Base-by-base conservation (phyloP, 1,140 invertebrate species). In the Drosophila watanabei region DNA sequence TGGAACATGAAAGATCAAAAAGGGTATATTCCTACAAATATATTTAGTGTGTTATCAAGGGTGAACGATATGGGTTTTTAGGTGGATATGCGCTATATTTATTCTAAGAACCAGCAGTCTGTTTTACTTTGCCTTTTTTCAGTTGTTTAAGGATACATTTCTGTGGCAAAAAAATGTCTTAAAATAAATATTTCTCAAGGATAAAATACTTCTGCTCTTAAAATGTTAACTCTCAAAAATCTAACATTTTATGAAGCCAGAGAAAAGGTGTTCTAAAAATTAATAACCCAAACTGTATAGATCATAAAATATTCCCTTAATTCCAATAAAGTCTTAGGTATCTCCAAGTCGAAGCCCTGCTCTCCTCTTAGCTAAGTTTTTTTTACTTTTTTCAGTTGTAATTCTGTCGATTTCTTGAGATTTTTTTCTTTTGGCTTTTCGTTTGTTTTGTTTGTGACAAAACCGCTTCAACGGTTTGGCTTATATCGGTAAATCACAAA, bases 401-500 rank as follows among this genome's bases (percentile, higher is more conserved):
- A 37, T 58, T 41, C 45, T 20, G 14, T 14, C 18, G 20, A 54
- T 37, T 71, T 72, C 37, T 39, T 33, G 18, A 35, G 65, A 35
- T 37, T 72, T 56, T 56, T 72, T 71, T 20, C 39, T 43, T 51
- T 60, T 49, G 32, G 66, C 33, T 60, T 52, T 72, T 73, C 48
- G 80, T 79, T 64, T 68, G 59, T 68, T 70, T 69, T 59, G 71
- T 82, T 79, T 84, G 79, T 77, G 86, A 90, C 85, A 89, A 89
- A 89, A 82, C 82, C 86, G 86, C 86, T 90, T 82, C 80, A 89
- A 84, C 86, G 86, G 86, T 61, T 51, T 75, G 71, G 71, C 69
- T 75, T 89, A 89, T 90, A 89, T 89, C 86, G 86, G 86, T 89
- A 89, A 89, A 89, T 89, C 86, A 86, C 79, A 89, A 86, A 89